Conservation (phyloP, 2,113 vertebrate species). For the Dicerorhinus sumatrensis region DNA sequence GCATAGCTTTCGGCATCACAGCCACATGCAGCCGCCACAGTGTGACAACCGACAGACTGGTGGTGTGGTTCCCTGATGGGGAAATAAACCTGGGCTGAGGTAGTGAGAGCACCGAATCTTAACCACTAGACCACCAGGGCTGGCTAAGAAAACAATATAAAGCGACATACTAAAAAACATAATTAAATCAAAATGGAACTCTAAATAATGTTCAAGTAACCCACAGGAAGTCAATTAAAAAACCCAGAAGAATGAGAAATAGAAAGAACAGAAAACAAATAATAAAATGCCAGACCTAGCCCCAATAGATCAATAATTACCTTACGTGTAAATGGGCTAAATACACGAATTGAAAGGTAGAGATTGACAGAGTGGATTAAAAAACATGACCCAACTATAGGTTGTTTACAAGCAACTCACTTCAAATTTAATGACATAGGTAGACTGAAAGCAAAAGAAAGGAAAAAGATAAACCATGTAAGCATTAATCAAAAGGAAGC, state of each 20-base stretch:
- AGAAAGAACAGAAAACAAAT: background rate
- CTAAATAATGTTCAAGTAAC: background rate
- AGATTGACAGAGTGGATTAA: background rate
- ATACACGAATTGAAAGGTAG: background rate
- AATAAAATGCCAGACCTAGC: background rate
- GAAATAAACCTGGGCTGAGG: no score
- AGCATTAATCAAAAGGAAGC: background rate
- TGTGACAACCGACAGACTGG: no score
- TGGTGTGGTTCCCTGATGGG: no score
- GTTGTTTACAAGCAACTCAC: conserved; percentile 2
- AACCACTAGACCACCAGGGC: no score
- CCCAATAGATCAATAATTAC: background rate
- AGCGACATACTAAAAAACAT: background rate
- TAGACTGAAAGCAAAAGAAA: background rate
- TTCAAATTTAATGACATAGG: background rate
- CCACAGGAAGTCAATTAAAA: background rate
- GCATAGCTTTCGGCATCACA: no score
- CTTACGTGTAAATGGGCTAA: background rate
- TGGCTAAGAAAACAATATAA: background rate
- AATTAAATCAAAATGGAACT: conserved; percentile 46
- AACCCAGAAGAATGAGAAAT: background rate
- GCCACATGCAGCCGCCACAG: no score
- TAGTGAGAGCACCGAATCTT: no score
- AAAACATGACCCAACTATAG: background rate
- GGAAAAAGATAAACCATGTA: background rate